Evolutionary conservation across 2,797 vertebrate species (phyloP).

Genomic region (Poeciliopsis presidionis): DNA sequence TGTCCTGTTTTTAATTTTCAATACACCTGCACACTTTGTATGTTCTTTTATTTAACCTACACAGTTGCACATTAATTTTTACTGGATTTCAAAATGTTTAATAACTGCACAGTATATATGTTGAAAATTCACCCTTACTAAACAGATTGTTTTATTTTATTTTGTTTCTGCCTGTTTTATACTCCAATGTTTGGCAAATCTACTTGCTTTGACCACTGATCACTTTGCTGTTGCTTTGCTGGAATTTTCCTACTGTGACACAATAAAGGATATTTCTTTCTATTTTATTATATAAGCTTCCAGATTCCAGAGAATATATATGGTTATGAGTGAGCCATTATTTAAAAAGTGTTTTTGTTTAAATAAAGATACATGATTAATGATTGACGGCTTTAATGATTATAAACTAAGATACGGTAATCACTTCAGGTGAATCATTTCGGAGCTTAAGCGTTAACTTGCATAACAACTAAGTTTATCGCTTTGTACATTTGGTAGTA

Average conservation of each 20-base stretch:
- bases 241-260: not conserved
- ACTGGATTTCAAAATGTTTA: not conserved
- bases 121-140: not conserved
- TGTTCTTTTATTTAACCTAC: not conserved
- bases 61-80: not conserved
- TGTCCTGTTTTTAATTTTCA: not conserved
- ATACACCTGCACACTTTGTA: not conserved
- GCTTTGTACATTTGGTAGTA: not conserved
- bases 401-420: not conserved
- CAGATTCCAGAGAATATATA: too few relatives aligned
- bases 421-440: not conserved
- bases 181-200: not conserved
- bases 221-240: not conserved
- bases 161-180: not conserved
- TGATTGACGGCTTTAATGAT: not conserved
- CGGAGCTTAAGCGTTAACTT: not conserved
- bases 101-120: not conserved
- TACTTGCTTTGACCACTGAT: not conserved
- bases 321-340: not conserved
- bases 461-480: not conserved
- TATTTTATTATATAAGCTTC: rapidly evolving
- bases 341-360: not conserved
- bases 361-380: not conserved
- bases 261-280: not conserved
- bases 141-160: not conserved